These are phyloP conservation scores for Halocynthia roretzi DNA, from an alignment of 23 tunicate genomes.

Conservation along the genomic window DNA sequence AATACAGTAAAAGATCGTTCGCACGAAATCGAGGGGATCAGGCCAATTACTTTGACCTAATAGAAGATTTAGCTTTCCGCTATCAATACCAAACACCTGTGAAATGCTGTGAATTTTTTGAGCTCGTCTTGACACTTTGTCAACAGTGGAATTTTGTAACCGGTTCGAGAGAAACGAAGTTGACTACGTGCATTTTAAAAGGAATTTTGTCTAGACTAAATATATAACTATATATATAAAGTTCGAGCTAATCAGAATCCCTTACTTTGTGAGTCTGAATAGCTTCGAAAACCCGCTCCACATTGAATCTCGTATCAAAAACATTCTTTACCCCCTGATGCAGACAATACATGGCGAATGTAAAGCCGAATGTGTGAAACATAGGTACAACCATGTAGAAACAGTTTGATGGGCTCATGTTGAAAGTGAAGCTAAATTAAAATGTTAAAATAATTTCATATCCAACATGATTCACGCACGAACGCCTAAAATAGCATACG, in stretches of 20 bases:
- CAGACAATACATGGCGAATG: conserved; percentile 10
- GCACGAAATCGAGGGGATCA: background rate
- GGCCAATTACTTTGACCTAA: too few species aligned
- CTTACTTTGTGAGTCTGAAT: conserved; percentile 46
- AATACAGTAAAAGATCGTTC: background rate
- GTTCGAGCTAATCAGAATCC: too few species aligned
- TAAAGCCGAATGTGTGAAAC: conserved; percentile 59
- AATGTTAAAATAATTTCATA: background rate
- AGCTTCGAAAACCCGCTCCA: conserved; percentile 31
- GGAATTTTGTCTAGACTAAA: too few species aligned
- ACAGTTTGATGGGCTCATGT: background rate
- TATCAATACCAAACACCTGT: too few species aligned
- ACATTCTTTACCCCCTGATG: conserved; percentile 36
- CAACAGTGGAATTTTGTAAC: too few species aligned
- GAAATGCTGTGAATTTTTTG: too few species aligned
- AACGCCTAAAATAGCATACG: background rate
- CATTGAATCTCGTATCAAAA: conserved; percentile 36
- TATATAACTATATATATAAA: too few species aligned
- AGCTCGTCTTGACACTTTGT: too few species aligned
- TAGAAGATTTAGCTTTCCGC: too few species aligned
- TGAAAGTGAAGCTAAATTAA: too few species aligned
- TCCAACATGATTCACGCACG: background rate
- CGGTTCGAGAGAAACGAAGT: too few species aligned
- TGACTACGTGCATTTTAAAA: too few species aligned
- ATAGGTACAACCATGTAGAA: conserved; percentile 44